Base-by-base conservation (phyloP, 2,888 invertebrate genomes). In the Rhamnusium bicolor region DNA sequence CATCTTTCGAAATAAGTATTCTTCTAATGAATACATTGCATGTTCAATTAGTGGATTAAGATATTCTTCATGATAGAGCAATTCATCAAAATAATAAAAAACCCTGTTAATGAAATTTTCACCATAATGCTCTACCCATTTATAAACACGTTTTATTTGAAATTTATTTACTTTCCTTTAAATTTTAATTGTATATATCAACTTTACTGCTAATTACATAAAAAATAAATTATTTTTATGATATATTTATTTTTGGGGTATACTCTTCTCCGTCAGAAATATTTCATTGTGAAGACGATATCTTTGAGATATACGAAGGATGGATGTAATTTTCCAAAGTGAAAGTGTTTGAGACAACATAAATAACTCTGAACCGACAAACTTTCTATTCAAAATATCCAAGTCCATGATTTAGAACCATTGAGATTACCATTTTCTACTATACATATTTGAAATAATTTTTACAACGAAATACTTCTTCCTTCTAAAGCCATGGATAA, bases 1-100 rank as follows among this genome's bases (percentile, higher is more conserved):
- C 49, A 49, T 49, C 6, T 16, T 49, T 49, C 49, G 0, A 49
- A 16, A 10, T 16, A 16, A 18, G 6, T 16, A 18, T 18, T 18
- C 49, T 49, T 49, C 19, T 58, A 58, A 58, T 58, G 58, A 24
- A 29, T 27, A 58, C 2, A 58, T 58, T 18, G 58, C 58, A 58
- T 29, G 21, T 58, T 58, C 29, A 27, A 58, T 58, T 58, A 58
- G 58, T 4, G 18, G 10, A 58, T 58, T 58, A 58, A 58, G 29
- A 18, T 2, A 12, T 12, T 24, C 12, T 54, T 54, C 24, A 54
- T 12, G 21, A 16, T 1, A 16, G 3, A 29, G 29, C 29, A 29
- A 29, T 29, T 29, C 29, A 1, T 32, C 10, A 10, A 5, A 12
- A 32, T 32, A 32, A 32, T 32, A 12, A 21, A 29, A 6, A 14